Base-by-base conservation (phyloP, 2,888 invertebrate species). In the Tridacna crocea region DNA sequence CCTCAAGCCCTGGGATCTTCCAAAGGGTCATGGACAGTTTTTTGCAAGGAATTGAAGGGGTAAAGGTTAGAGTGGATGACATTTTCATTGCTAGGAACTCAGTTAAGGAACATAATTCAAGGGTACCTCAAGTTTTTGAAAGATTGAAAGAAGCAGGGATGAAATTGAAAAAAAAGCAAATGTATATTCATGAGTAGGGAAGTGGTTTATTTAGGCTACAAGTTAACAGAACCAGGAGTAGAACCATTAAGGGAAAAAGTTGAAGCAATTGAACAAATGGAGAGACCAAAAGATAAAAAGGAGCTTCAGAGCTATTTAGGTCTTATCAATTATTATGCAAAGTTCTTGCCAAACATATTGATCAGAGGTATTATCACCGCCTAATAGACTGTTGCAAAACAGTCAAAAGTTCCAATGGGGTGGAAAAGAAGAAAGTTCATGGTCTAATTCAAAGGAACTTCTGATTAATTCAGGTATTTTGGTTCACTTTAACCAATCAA, bases 401-500 rank as follows among this genome's bases (percentile, higher is more conserved):
- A 27, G 65, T 17, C 27, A 27, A 65, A 10, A 0, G 13, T 65
- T 65, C 26, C 11, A 26, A 15, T 55, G 19, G 87, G 73, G 47
- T 26, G 19, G 61, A 48, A 58, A 65, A 11, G 66, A 83, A 48
- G 72, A 83, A n/a, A 55, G 78, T 27, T 87, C 88, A 3, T 89
- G 91, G 78, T 24, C n/a, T 0, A 48, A 74, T 24, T 63, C 88
- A 11, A 92, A 92, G 26, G 24, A 76, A 48, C 46, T 83, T 12
- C 15, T 90, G 24, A 58, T 77, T 10, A 75, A 78, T 15, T 75
- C 83, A 19, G 70, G 80, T 10, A 61, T 91, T 26, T 83, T 94
- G 22, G 86, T 89, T 6, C 93, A 93, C 83, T 94, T 88, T 88
- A 91, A 94, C 76, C 89, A 91, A 11, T 58, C 19, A 17, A 80